phyloP scores from a whole-genome alignment of 2,888 invertebrate genomes.

The Volucella bombylans region DNA sequence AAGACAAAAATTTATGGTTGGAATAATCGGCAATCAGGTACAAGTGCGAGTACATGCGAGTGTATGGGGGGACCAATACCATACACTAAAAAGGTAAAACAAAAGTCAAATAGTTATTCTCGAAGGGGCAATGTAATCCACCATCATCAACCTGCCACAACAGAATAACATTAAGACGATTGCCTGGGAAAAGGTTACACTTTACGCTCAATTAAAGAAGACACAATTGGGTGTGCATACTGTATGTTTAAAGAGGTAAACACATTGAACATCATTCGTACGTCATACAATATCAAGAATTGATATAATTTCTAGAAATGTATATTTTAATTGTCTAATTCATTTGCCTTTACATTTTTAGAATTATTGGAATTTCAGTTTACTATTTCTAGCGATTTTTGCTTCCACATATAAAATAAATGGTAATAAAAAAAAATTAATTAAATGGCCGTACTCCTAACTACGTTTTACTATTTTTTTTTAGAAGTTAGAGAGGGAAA shows the following conservation, averaged over 20 bases:
- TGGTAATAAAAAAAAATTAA: too few relatives aligned
- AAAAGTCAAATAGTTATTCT: conserved; percentile 69
- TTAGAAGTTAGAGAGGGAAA: too few relatives aligned
- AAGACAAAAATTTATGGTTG: conserved; percentile 44
- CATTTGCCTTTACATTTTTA: too few relatives aligned
- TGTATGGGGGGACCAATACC: conserved; percentile 46
- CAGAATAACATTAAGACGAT: conserved; percentile 44
- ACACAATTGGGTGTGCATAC: conserved; percentile 57
- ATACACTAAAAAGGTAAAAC: conserved; percentile 63
- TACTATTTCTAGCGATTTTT: too few relatives aligned
- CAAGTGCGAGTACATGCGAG: conserved; percentile 41
- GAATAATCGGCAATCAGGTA: conserved; percentile 66
- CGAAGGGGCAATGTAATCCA: conserved; percentile 57
- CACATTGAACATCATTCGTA: conserved; percentile 16
- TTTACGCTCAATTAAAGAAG: conserved; percentile 60
- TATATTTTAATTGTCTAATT: too few relatives aligned
- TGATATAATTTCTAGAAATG: not conserved
- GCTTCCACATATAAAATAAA: too few relatives aligned
- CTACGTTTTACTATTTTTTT: too few relatives aligned
- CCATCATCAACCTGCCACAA: conserved; percentile 20
- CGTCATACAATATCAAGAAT: conserved; percentile 23
- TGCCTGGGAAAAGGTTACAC: conserved; percentile 59
- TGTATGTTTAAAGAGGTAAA: conserved; percentile 57
- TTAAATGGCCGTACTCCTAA: too few relatives aligned
- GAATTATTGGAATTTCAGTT: too few relatives aligned